These are phyloP conservation scores for Drosophila lutescens DNA, from an alignment of 2,888 invertebrate genomes.

Conservation along the genomic window DNA sequence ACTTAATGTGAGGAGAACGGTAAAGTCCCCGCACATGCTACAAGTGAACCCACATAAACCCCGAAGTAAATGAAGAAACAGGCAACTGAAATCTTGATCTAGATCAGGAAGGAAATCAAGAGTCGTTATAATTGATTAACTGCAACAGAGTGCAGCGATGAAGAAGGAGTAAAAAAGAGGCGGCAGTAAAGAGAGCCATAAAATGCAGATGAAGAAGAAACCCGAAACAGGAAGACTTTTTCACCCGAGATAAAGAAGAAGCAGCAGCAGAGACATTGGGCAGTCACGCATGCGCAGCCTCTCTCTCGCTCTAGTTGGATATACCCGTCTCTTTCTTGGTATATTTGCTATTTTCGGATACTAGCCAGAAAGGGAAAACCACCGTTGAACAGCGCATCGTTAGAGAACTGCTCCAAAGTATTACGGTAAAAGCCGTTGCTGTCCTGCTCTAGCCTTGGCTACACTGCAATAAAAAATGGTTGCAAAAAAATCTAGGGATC, in stretches of 20 bases:
- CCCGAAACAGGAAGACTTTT: conserved; percentile 74
- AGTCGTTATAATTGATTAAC: conserved; percentile 84
- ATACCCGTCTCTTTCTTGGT: conserved; percentile 5
- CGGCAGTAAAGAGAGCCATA: conserved; percentile 36
- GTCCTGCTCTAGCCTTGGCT: conserved; percentile 45
- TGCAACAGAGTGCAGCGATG: conserved; percentile 60
- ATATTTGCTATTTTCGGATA: conserved; percentile 70
- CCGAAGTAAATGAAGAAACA: conserved; percentile 5
- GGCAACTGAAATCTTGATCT: conserved; percentile 75
- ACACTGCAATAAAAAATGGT: conserved; percentile 36
- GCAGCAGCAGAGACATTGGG: conserved; percentile 28
- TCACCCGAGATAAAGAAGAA: conserved; percentile 11
- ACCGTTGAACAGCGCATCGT: conserved; percentile 72
- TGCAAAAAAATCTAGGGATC: too few species aligned
- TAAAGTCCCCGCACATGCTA: conserved; percentile 40
- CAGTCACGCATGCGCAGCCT: conserved; percentile 70
- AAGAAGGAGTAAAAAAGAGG: conserved; percentile 12
- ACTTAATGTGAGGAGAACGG: conserved; percentile 63
- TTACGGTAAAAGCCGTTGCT: conserved; percentile 45
- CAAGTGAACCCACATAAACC: conserved; percentile 39
- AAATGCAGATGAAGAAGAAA: conserved; percentile 72
- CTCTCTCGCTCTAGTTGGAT: conserved; percentile 20
- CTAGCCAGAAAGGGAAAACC: conserved; percentile 83
- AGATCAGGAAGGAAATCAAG: conserved; percentile 84
- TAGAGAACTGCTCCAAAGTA: conserved; percentile 34